Base-by-base conservation (phyloP, 1,140 invertebrate genomes). In the Stenopsyche tienmushanensis region DNA sequence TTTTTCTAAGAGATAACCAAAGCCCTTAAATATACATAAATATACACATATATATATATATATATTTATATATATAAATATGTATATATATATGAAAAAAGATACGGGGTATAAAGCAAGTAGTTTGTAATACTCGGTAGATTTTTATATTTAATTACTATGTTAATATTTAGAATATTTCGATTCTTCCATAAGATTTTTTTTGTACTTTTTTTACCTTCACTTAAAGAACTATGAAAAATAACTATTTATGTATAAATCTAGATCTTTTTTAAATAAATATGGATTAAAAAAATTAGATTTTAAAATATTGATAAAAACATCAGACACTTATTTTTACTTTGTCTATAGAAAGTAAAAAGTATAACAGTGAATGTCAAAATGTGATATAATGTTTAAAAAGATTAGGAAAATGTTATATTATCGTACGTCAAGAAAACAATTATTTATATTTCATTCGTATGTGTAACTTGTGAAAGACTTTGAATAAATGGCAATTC, bases 321-420 rank as follows among this genome's bases (percentile, higher is more conserved):
- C 23, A 34, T 15, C 53, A 62, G 42, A 63, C 62, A 42, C 26
- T 64, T 64, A 67, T 60, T 67, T 62, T 68, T 47, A 13, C 9
- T 65, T 67, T 62, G 41, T 34, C 60, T 10, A 45, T 23, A 47
- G 50, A 50, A 55, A 21, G 44, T 59, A 52, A 49, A 65, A 65
- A 65, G 24, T 65, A 62, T 54, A 53, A 34, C 67, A 69, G 67
- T 69, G 67, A 69, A 69, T 64, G 63, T 66, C 64, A 69, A 69
- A 69, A 57, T 69, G 67, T 69, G 67, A 69, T 69, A 69, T 69
- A 69, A 65, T 69, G 34, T 69, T 55, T 63, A 65, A 69, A 69
- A 63, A 60, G 65, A 52, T 69, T 69, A 69, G 64, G 65, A 58
- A 69, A 65, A 66, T 69, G 59, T 68, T 63, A 23, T 67, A 67